Evolutionary conservation across 1,140 invertebrate species (phyloP).

Genomic region (Drosophila rhopaloa): DNA sequence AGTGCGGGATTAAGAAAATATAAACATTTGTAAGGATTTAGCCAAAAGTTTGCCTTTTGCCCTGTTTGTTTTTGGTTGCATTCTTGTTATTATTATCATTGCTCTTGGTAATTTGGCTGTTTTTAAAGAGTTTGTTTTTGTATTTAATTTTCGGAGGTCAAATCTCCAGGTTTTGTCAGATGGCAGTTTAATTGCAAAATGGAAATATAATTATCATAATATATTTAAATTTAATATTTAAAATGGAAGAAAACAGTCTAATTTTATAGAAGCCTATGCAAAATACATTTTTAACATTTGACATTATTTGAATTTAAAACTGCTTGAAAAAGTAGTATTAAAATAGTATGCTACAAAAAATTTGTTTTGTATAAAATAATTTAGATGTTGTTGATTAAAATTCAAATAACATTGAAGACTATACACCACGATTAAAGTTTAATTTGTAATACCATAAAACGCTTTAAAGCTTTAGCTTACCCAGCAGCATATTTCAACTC

Average conservation of each 20-base stretch:
- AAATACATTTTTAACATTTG: too few relatives aligned
- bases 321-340: too few relatives aligned
- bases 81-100: constrained; percentile 70
- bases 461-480: neutral
- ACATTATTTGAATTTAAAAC: too few relatives aligned
- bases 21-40: constrained; percentile 84
- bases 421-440: too few relatives aligned
- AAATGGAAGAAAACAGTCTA: too few relatives aligned
- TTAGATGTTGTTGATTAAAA: too few relatives aligned
- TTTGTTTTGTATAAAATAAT: too few relatives aligned
- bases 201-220: neutral
- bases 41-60: constrained; percentile 78
- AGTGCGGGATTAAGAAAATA: constrained; percentile 84
- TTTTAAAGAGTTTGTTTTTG: constrained; percentile 10
- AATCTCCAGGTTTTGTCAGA: constrained; percentile 16
- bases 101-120: constrained; percentile 32
- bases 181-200: constrained; percentile 10
- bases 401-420: too few relatives aligned
- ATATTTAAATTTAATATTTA: too few relatives aligned
- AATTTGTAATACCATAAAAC: neutral
- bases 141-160: constrained; percentile 15
- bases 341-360: too few relatives aligned
- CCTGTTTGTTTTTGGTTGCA: constrained; percentile 75
- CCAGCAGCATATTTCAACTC: neutral
- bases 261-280: too few relatives aligned